A percentile compares a stretch with the other conserved stretches of the same genome.
Conservation (phyloP, 2,797 vertebrate genomes). For the Limnodromus scolopaceus region DNA sequence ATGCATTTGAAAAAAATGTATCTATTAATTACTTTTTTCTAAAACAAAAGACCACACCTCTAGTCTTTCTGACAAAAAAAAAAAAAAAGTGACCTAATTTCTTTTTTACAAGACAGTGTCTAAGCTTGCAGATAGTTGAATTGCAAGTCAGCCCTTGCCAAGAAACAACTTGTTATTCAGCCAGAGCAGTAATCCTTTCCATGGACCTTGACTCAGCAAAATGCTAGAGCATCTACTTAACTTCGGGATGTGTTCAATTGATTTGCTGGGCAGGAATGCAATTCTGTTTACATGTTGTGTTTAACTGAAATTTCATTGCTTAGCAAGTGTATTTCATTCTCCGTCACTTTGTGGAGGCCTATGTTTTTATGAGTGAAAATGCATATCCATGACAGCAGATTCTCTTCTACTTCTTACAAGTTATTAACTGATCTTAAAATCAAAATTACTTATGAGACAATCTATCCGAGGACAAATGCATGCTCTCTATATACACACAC, state of each 20-base stretch:
- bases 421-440: neutral
- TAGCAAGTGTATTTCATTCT: neutral
- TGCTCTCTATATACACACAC: no score
- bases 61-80: neutral
- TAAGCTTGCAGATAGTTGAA: neutral
- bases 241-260: neutral
- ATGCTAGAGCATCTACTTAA: neutral
- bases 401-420: neutral
- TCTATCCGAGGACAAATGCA: neutral
- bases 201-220: neutral
- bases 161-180: neutral
- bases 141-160: neutral
- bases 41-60: neutral
- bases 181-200: neutral
- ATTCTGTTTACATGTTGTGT: neutral
- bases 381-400: neutral
- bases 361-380: neutral
- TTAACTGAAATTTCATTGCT: neutral
- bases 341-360: neutral
- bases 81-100: neutral
- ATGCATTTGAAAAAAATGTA: neutral
- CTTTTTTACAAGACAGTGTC: neutral
- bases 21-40: neutral
- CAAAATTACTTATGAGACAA: neutral
- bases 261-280: neutral